Conservation (phyloP, 2,888 invertebrate species). For the Trissolcus japonicus region DNA sequence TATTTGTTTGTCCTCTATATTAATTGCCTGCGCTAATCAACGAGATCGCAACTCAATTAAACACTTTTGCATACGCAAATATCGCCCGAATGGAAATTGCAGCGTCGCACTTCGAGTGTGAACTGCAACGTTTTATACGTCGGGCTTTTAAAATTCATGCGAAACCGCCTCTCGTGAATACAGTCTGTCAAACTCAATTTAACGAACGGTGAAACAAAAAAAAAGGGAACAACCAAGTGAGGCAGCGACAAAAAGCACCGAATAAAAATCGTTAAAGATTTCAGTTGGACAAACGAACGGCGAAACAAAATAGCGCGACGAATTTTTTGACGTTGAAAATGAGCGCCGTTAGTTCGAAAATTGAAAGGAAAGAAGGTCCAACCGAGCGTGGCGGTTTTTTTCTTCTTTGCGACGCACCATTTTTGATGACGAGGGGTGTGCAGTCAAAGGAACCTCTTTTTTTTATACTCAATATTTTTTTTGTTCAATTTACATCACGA, state of each 20-base stretch:
- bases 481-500: conserved; percentile 29
- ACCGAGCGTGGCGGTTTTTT: conserved; percentile 38
- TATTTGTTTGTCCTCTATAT: conserved; percentile 1
- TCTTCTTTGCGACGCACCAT: neutral
- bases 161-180: conserved; percentile 19
- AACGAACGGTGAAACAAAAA: conserved; percentile 27
- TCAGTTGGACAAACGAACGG: conserved; percentile 28
- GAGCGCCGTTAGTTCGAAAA: conserved; percentile 50
- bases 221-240: conserved; percentile 3
- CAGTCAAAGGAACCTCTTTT: conserved; percentile 28
- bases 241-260: neutral
- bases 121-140: conserved; percentile 28
- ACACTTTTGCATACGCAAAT: conserved; percentile 40
- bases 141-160: conserved; percentile 35
- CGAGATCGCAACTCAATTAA: conserved; percentile 35
- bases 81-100: conserved; percentile 18
- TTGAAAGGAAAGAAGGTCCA: conserved; percentile 46
- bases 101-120: conserved; percentile 7
- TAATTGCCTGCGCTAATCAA: conserved; percentile 34
- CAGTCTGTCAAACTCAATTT: conserved; percentile 35
- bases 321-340: conserved; percentile 42
- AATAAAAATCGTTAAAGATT: conserved; percentile 28
- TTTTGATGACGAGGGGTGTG: conserved; percentile 13
- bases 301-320: conserved; percentile 39
- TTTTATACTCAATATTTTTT: conserved; percentile 16